Evolutionary conservation across 1,140 invertebrate genomes (phyloP).

Genomic region (Eufriesea mexicana): DNA sequence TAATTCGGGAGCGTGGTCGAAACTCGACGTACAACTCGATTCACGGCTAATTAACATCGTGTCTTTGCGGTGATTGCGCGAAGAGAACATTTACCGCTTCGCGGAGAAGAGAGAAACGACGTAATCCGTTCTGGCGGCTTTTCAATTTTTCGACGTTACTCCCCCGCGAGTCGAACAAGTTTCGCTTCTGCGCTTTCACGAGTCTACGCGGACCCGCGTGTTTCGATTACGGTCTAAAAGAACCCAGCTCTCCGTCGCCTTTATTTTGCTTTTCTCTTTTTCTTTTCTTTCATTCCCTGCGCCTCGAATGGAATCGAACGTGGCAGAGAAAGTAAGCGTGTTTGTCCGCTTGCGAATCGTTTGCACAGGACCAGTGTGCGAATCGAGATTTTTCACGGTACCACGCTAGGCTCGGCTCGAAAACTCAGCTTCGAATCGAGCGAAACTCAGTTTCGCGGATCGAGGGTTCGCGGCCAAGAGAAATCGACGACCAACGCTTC

Average conservation of each 20-base stretch:
- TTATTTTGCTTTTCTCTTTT: no score
- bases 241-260: no score
- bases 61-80: not conserved
- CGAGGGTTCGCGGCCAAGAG: no score
- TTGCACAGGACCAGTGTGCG: not conserved
- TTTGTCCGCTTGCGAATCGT: not conserved
- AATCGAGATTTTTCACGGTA: not conserved
- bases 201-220: not conserved
- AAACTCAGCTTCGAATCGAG: no score
- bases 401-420: no score
- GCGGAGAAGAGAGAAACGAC: not conserved
- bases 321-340: not conserved
- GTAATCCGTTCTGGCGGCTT: not conserved
- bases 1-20: slow-evolving; percentile 18
- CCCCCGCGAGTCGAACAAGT: no score
- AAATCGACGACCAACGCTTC: no score
- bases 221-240: no score
- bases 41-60: slow-evolving; percentile 15
- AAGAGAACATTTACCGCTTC: not conserved
- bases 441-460: no score
- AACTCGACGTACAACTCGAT: not conserved
- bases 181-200: not conserved
- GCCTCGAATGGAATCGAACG: not conserved
- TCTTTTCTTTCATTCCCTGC: not conserved
- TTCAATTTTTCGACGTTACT: not conserved